Evolutionary conservation across 2,113 vertebrate genomes (phyloP), one percentile per base, ranked within the genome.

Genomic region (Microtus richardsoni): DNA sequence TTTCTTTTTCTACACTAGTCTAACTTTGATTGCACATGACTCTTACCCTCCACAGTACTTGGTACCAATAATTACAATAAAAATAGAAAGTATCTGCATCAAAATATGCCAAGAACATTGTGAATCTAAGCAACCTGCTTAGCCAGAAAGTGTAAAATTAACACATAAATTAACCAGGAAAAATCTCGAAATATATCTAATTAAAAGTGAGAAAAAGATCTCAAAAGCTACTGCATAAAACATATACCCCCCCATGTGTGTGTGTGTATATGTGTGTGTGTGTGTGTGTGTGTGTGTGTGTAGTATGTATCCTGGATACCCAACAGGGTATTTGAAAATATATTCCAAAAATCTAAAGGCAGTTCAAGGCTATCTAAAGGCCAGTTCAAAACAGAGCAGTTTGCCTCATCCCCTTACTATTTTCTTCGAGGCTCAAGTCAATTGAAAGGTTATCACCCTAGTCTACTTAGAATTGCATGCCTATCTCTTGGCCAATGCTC

Each of bases 371-470:
- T 4, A 10, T 73, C 10, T 58, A 58, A 58, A 21, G 54, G 54
- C 26, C 0, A 9, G 36, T 12, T 52, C 19, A 3, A 66, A n/a
- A 41, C 47, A 1, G 28, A 26, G 7, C 33, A 16, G 17, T n/a
- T 28, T 49, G 30, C 11, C 33, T 7, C 33, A 66, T 71, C 26
- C 49, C 19, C 14, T 54, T 28, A 24, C n/a, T 49, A 6, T 47
- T 41, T 7, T 39, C 4, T 80, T 47, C 14, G 3, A 3, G 1
- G 11, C 30, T 47, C 1, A 5, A 19, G 12, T 7, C 30, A 17
- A 4, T 16, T 41, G 33, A 21, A 22, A 54, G 19, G 19, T 10
- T 14, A 8, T 7, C 5, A 4, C 21, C 36, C 33, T 73, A 33
- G 12, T 52, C 11, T 52, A 52, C 6, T 47, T 82, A 24, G 39